Base-by-base conservation (phyloP, 1,140 invertebrate species). In the Bicyclus anynana region DNA sequence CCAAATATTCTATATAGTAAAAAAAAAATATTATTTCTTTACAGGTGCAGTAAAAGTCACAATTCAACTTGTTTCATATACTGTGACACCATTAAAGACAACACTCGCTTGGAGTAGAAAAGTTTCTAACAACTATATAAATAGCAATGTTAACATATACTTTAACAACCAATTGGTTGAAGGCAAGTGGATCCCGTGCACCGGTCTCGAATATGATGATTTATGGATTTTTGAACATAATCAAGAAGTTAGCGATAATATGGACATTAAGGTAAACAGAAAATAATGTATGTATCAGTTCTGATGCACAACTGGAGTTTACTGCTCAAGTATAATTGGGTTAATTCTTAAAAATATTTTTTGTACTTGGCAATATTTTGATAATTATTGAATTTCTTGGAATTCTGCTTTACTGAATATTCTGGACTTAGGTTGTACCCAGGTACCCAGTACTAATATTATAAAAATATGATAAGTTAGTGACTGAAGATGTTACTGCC, bases 71-170 rank as follows among this genome's bases (percentile, higher is more conserved):
- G 88, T 83, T 58, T 91, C 86, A 54, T 86, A 71, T 48, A 75
- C 70, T 38, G 72, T 88, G 4, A 89, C 69, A 49, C 77, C 60
- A 49, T 59, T 53, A 21, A 89, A 73, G 81, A 87, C 89, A 33
- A 87, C 84, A 20, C 62, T 80, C 54, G 83, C 76, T 63, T 89
- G 87, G 47, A 90, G 65, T 62, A 90, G 76, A 73, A 70, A 71
- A 72, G 83, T 90, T 74, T 81, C 62, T 67, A 62, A 85, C 35
- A 54, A 69, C 5, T 77, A 61, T 68, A 51, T 87, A 53, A 58
- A 54, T 20, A 48, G 40, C 5, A 76, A 54, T 21, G 67, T 59
- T 4, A 62, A 58, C 17, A 27, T 87, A 18, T 60, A 68, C 9
- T 61, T 82, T 26, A 66, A 84, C 48, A 51, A 72, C 47, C 17